phyloP scores from a whole-genome alignment of 2,888 invertebrate genomes.

The Liopterus haemorrhoidalis region DNA sequence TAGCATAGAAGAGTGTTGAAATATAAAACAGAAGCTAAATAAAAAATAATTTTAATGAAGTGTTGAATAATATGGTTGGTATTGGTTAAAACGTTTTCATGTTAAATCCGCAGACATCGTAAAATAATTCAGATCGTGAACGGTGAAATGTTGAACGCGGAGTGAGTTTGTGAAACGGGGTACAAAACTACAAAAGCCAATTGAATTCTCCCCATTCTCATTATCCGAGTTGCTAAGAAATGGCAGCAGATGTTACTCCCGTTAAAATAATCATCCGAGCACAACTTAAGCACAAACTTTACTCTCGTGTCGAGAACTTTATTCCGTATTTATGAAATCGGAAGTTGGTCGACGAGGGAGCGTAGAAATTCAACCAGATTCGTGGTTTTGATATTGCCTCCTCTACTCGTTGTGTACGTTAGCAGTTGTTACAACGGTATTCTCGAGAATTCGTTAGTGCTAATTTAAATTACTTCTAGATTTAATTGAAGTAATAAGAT shows the following conservation, averaged over 20 bases:
- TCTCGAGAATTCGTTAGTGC: conserved; percentile 23
- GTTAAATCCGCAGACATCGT: too few species aligned
- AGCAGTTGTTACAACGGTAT: conserved; percentile 22
- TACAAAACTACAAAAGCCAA: conserved; percentile 17
- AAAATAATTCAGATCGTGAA: too few species aligned
- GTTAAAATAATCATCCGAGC: conserved; percentile 41
- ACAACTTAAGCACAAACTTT: conserved; percentile 36
- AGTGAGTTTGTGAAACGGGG: too few species aligned
- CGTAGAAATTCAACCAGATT: conserved; percentile 32
- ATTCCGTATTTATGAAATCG: conserved; percentile 41
- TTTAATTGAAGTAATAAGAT: conserved; percentile 25
- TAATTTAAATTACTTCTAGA: conserved; percentile 24
- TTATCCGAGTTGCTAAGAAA: conserved; percentile 33
- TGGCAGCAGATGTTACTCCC: conserved; percentile 38
- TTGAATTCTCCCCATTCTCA: conserved; percentile 29
- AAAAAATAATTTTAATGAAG: too few species aligned
- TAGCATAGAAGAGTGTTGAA: too few species aligned
- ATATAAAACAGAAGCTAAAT: too few species aligned
- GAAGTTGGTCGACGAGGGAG: conserved; percentile 36
- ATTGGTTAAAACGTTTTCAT: too few species aligned
- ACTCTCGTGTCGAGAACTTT: conserved; percentile 36
- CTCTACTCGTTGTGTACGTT: conserved; percentile 23
- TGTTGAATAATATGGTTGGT: too few species aligned
- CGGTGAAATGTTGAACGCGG: too few species aligned
- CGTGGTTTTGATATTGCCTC: conserved; percentile 33